Base-by-base conservation (phyloP, 1,140 invertebrate species). In the Battus philenor region DNA sequence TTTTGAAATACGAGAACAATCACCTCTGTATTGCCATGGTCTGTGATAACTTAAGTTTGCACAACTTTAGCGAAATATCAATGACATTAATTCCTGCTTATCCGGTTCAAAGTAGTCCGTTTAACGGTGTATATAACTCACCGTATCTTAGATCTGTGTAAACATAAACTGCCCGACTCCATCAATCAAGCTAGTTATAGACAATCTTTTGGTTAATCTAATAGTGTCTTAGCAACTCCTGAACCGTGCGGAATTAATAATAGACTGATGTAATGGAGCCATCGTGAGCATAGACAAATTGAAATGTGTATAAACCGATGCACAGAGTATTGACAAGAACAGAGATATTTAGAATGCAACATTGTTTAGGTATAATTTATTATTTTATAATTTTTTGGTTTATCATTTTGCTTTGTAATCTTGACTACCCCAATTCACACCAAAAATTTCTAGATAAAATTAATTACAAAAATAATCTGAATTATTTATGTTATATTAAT, bases 151-250 rank as follows among this genome's bases (percentile, higher is more conserved):
- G 38, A 41, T 41, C 38, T 41, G 22, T 41, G 38, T 27, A 41
- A 41, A 41, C 38, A 27, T 26, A n/a, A 10, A 29, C 8, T 12
- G 8, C n/a, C n/a, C 4, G 22, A 26, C 22, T 27, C 24, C 38
- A 41, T 41, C 38, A 29, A 41, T 41, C 38, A 41, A 41, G 20
- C 22, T 26, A 29, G 38, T 41, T 41, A 3, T 17, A 15, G 20
- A n/a, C 38, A 27, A 41, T 41, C 38, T 12, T 26, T 24, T 7
- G 38, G 24, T 41, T 24, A 29, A 41, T 41, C 24, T 41, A 41
- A 41, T 41, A 22, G 36, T 9, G 38, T 41, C 38, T 41, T 24
- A 13, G 24, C 24, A 41, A 41, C 38, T 41, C 38, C 38, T 41
- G 36, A 26, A 24, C 20, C 36, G 20, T 26, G 36, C 22, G 8